These are phyloP conservation scores for Champsocephalus esox DNA, from an alignment of 2,797 vertebrate species.

Conservation along the genomic window DNA sequence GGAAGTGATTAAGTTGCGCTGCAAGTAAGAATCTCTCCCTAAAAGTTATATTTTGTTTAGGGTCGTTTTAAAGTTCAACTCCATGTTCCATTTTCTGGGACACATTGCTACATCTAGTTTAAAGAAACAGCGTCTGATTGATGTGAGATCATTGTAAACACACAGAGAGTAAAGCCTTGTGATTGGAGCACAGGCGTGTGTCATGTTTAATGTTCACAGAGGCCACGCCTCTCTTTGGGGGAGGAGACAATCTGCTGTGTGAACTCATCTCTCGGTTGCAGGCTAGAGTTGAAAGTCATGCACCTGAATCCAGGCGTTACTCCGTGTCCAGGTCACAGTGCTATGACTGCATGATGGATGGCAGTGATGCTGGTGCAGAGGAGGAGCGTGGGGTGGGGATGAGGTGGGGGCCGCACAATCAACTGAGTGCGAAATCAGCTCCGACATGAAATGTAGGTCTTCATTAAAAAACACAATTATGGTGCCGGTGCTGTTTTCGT, in stretches of 20 bases:
- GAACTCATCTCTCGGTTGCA: slow-evolving; percentile 54
- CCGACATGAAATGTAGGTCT: slow-evolving; percentile 70
- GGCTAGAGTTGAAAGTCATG: slow-evolving; percentile 25
- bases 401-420: slow-evolving; percentile 63
- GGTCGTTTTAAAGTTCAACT: too few species aligned
- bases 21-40: too few species aligned
- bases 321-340: slow-evolving; percentile 43
- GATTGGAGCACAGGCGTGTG: background rate
- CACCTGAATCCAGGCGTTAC: slow-evolving; percentile 31
- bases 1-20: too few species aligned
- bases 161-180: background rate
- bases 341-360: slow-evolving; percentile 73
- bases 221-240: slow-evolving; percentile 28
- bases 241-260: slow-evolving; percentile 40
- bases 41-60: too few species aligned
- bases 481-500: slow-evolving; percentile 59
- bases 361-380: background rate
- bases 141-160: background rate
- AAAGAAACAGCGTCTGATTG: background rate
- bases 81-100: background rate
- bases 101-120: background rate
- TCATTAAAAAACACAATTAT: slow-evolving; percentile 80
- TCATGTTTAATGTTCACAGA: background rate
- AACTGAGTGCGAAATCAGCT: slow-evolving; percentile 79
- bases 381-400: background rate